Conservation (phyloP, 2,888 invertebrate species). For the Clostera curtula region DNA sequence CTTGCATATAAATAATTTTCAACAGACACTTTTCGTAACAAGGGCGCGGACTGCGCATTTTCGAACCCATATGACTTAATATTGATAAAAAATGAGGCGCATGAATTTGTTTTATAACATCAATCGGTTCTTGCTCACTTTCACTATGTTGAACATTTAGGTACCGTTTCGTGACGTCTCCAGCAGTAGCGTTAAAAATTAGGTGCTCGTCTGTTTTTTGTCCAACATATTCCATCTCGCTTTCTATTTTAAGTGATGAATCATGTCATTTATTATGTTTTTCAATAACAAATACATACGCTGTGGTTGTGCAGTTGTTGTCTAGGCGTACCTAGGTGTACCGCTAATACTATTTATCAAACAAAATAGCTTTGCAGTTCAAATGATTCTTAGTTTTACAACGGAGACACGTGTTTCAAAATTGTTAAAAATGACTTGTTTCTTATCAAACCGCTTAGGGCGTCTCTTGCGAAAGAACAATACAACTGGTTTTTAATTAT, state of each 20-base stretch:
- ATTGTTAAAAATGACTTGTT: constrained; percentile 44
- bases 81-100: constrained; percentile 24
- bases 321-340: constrained; percentile 11
- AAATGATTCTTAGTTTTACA: constrained; percentile 31
- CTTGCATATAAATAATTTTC: constrained; percentile 3
- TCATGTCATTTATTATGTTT: constrained; percentile 27
- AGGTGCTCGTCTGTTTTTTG: constrained; percentile 33
- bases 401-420: constrained; percentile 43
- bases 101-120: constrained; percentile 43
- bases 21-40: constrained; percentile 1
- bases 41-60: constrained; percentile 13
- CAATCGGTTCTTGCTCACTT: constrained; percentile 56
- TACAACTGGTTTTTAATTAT: constrained; percentile 63
- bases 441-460: constrained; percentile 53
- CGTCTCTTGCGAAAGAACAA: constrained; percentile 61
- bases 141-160: constrained; percentile 56
- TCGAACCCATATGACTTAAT: constrained; percentile 15
- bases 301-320: constrained; percentile 11
- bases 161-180: constrained; percentile 53
- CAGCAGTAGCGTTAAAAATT: constrained; percentile 38
- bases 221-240: constrained; percentile 33
- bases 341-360: constrained; percentile 24
- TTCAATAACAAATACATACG: constrained; percentile 12
- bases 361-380: constrained; percentile 31
- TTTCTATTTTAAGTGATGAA: constrained; percentile 48